Base-by-base conservation (phyloP, 2,797 vertebrate species). In the Steatocranus sp. region DNA sequence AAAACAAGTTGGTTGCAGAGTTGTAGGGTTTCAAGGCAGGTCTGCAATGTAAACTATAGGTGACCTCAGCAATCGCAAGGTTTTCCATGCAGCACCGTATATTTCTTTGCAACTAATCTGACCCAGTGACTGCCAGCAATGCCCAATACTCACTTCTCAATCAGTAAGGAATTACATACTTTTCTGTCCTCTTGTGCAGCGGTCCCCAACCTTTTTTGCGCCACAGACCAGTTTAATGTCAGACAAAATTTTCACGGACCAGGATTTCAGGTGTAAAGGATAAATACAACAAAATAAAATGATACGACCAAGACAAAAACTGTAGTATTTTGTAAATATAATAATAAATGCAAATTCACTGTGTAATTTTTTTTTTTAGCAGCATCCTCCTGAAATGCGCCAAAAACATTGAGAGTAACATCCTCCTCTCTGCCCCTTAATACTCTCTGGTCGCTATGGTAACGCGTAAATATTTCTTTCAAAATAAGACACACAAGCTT, bases 221-320 rank as follows among this genome's bases (percentile, higher is more conserved):
- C 46, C 46, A 18, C 12, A 7, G 12, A 53, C 51, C 23, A 25
- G 12, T 15, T 53, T 53, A 53, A 53, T 25, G 23, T 53, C 51
- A 53, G 51, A 25, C 23, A 1, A 53, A 8, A 53, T 53, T 15
- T 53, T 53, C 23, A 25, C 12, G 4, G 51, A 53, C 51, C 1
- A 0, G 23, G 11, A 11, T 53, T 53, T 53, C 2, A 53, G 23
- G 23, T 15, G 20, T 25, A 6, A 1, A 6, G 0, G 51, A 53
- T 2, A 53, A 53, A 25, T 53, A 25, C 8, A 56, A 56, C 25
- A 56, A 30, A 56, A 56, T 56, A 30, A 56, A 56, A 56, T 6
- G 14, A 56, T 30, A 30, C 0, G 14, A 56, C 14, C 14, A 2
- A 30, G 53, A 30, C 53, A 56, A 56, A 54, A 17, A 17, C 25